These are phyloP conservation scores for Stenurella melanura DNA, from an alignment of 2,888 invertebrate genomes.

Conservation along the genomic window DNA sequence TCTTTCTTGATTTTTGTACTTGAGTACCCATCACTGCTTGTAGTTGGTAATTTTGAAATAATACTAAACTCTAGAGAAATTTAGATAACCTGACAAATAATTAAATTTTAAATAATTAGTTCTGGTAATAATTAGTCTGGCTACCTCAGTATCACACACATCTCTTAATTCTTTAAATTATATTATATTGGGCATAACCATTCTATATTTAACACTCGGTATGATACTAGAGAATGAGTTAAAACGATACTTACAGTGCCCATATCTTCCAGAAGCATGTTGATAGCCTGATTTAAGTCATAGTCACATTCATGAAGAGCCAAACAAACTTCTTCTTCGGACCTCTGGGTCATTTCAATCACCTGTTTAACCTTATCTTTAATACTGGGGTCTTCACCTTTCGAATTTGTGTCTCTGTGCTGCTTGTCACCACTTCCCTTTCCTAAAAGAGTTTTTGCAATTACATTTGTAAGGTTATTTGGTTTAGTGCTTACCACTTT, in stretches of 20 bases:
- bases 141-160: too few relatives aligned
- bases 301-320: slow-evolving; percentile 95
- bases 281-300: slow-evolving; percentile 89
- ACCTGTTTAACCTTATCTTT: slow-evolving; percentile 86
- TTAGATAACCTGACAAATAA: too few relatives aligned
- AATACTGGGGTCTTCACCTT: slow-evolving; percentile 77
- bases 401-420: slow-evolving; percentile 66
- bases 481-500: slow-evolving; percentile 64
- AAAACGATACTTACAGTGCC: slow-evolving; percentile 74
- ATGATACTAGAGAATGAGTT: background rate
- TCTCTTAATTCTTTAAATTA: too few relatives aligned
- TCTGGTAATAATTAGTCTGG: too few relatives aligned
- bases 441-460: slow-evolving; percentile 56
- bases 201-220: background rate
- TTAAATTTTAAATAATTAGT: too few relatives aligned
- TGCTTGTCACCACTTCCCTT: slow-evolving; percentile 68
- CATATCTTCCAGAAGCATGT: slow-evolving; percentile 85
- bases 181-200: too few relatives aligned
- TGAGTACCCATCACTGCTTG: too few relatives aligned
- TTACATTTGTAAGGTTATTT: background rate
- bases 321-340: slow-evolving; percentile 93
- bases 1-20: too few relatives aligned
- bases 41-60: too few relatives aligned
- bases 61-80: too few relatives aligned
- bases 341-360: slow-evolving; percentile 92